Evolutionary conservation across 1,140 invertebrate species (phyloP).

Genomic region (Hycleus cichorii): DNA sequence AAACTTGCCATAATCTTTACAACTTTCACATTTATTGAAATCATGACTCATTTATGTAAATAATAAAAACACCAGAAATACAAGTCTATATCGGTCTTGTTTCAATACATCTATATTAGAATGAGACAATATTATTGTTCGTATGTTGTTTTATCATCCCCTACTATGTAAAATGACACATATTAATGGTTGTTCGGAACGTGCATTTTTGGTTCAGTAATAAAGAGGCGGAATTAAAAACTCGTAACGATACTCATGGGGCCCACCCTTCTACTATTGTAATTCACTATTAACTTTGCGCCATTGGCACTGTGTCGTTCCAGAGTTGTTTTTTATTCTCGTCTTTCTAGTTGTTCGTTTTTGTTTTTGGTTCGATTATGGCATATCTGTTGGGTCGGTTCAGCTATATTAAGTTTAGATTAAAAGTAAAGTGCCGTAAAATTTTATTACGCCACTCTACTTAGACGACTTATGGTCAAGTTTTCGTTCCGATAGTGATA

Average conservation of each 20-base stretch:
- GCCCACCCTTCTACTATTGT: slow-evolving; percentile 2
- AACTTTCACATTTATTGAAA: slow-evolving; percentile 27
- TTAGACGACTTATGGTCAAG: too few relatives aligned
- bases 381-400: too few relatives aligned
- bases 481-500: too few relatives aligned
- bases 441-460: slow-evolving; percentile 15
- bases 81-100: neutral
- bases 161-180: slow-evolving; percentile 14
- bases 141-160: neutral
- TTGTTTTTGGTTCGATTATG: too few relatives aligned
- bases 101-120: too few relatives aligned
- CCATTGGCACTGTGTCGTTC: slow-evolving; percentile 4
- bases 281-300: slow-evolving; percentile 29
- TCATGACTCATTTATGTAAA: slow-evolving; percentile 29
- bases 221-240: slow-evolving; percentile 29
- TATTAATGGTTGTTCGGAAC: slow-evolving; percentile 25
- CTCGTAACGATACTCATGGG: slow-evolving; percentile 27
- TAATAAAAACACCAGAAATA: slow-evolving; percentile 12
- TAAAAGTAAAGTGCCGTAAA: slow-evolving; percentile 24
- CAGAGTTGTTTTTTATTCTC: too few relatives aligned
- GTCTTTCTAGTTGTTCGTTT: too few relatives aligned
- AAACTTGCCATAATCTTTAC: slow-evolving; percentile 26
- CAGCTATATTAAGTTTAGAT: slow-evolving; percentile 26
- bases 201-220: slow-evolving; percentile 22
- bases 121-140: too few relatives aligned